These are phyloP conservation scores for Orthonyx spaldingii DNA, from an alignment of 2,113 vertebrate genomes.

Conservation along the genomic window DNA sequence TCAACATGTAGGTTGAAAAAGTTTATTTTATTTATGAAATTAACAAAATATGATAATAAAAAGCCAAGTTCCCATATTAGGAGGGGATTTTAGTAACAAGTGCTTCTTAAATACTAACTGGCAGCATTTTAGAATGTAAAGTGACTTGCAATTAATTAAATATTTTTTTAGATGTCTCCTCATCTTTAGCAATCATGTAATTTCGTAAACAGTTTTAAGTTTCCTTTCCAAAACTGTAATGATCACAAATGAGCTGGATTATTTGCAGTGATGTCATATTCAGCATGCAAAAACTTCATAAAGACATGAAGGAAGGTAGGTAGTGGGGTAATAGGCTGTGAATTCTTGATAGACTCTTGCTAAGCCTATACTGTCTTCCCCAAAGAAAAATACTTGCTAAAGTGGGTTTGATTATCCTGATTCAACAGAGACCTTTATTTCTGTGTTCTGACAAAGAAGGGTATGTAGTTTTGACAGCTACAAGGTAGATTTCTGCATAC, in stretches of 20 bases:
- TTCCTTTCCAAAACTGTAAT: neutral
- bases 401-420: neutral
- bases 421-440: neutral
- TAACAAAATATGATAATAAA: neutral
- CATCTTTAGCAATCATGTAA: neutral
- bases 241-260: neutral
- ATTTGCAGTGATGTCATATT: neutral
- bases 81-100: neutral
- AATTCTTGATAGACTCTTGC: neutral
- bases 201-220: neutral
- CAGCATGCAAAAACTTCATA: neutral
- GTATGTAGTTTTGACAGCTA: neutral
- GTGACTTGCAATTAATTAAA: neutral
- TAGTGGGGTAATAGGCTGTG: neutral
- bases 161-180: neutral
- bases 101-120: neutral
- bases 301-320: neutral
- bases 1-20: constrained; percentile 78
- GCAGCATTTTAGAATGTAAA: neutral
- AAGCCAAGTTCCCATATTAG: neutral
- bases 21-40: neutral
- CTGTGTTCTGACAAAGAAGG: neutral
- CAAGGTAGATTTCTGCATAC: neutral
- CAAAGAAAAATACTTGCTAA: neutral
- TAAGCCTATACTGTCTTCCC: neutral